These are phyloP conservation scores for Oenanthe oenanthe DNA, from an alignment of 2,113 vertebrate genomes.

Conservation along the genomic window DNA sequence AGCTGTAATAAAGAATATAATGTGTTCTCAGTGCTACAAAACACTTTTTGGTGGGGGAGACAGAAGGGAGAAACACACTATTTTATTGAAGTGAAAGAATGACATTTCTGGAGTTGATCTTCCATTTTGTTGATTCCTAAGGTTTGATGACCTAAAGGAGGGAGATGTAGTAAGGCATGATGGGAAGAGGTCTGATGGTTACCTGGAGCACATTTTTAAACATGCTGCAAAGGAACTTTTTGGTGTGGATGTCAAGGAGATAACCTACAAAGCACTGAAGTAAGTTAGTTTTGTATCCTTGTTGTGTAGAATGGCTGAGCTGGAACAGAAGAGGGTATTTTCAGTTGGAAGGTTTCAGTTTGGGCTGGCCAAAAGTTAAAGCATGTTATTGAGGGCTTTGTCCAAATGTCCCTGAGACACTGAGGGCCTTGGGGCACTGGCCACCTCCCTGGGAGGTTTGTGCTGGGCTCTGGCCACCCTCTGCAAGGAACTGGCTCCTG, in stretches of 20 bases:
- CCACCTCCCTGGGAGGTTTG: neutral
- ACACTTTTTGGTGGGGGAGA: neutral
- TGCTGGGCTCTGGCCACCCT: neutral
- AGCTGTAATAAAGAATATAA: neutral
- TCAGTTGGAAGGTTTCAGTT: neutral
- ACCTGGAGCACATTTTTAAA: constrained; percentile 90
- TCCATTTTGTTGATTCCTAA: constrained; percentile 40
- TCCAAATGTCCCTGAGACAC: neutral
- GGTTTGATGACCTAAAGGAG: constrained; percentile 80
- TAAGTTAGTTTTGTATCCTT: constrained; percentile 43
- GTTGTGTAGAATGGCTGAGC: neutral
- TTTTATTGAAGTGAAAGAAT: neutral
- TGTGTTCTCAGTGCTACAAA: neutral
- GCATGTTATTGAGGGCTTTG: neutral
- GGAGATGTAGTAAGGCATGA: constrained; percentile 77
- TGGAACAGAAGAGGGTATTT: neutral
- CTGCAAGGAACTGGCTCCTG: neutral
- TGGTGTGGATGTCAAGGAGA: constrained; percentile 84
- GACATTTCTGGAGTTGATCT: neutral
- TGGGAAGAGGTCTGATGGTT: constrained; percentile 85
- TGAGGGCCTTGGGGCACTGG: neutral
- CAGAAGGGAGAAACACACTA: neutral
- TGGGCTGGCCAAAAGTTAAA: neutral
- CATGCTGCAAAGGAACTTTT: constrained; percentile 92
- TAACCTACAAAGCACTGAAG: constrained; percentile 88